Evolutionary conservation across 2,113 vertebrate species (phyloP).

Genomic region (Agelaius phoeniceus): DNA sequence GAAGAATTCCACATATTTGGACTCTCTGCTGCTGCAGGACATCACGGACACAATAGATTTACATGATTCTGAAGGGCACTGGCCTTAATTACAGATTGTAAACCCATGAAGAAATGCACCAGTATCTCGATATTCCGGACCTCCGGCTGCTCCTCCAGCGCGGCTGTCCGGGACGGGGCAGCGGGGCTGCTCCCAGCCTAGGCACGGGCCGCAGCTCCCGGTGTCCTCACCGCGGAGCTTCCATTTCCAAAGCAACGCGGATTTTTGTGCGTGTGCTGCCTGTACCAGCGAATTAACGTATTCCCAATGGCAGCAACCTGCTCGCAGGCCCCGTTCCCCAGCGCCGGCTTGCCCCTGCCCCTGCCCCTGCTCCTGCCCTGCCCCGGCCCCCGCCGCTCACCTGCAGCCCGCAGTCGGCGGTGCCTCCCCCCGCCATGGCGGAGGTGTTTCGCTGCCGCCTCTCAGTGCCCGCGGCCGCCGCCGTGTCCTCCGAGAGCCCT

Average conservation of each 20-base stretch:
- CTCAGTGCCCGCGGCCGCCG: neutral
- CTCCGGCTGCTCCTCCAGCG: neutral
- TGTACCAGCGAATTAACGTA: rapidly evolving
- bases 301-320: rapidly evolving
- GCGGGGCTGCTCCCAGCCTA: rapidly evolving
- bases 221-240: neutral
- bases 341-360: no score
- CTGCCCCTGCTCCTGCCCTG: no score
- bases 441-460: neutral
- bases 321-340: neutral
- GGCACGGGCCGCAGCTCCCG: rapidly evolving
- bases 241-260: neutral
- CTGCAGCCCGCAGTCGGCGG: neutral
- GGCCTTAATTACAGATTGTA: neutral
- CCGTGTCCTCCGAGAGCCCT: no score
- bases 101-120: neutral
- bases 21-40: no score
- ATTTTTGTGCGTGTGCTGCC: neutral
- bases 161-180: rapidly evolving
- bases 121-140: neutral
- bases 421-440: neutral
- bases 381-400: neutral
- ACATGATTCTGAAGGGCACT: neutral
- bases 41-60: rapidly evolving
- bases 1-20: neutral